Evolutionary conservation across 2,888 invertebrate species (phyloP).

Genomic region (Didymodactylos carnosus): DNA sequence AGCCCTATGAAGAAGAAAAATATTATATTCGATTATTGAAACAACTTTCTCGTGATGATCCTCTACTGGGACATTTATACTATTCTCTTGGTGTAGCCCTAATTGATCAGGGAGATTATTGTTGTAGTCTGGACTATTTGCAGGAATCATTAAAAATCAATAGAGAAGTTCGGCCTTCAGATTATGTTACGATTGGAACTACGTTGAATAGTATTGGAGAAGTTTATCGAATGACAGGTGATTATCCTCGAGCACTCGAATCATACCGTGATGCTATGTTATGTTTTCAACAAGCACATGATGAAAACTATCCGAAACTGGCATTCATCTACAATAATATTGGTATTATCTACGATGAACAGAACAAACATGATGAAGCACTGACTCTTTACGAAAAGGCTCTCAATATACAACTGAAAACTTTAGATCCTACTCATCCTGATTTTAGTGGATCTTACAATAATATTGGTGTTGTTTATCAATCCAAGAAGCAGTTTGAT

Average conservation of each 20-base stretch:
- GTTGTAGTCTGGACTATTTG: too few species aligned
- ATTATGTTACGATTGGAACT: not conserved
- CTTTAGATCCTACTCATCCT: not conserved
- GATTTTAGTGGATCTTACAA: not conserved
- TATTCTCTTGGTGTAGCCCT: not conserved
- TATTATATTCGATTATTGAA: not conserved
- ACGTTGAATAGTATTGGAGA: not conserved
- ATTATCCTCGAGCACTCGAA: not conserved
- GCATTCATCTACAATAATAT: not conserved
- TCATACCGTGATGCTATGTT: not conserved
- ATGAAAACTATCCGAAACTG: not conserved
- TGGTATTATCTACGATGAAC: not conserved
- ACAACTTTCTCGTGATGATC: not conserved
- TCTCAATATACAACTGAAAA: not conserved
- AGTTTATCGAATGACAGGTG: not conserved
- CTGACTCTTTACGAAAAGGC: not conserved
- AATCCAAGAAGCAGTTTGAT: not conserved
- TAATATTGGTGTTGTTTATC: not conserved
- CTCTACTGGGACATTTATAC: not conserved
- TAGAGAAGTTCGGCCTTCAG: too few species aligned
- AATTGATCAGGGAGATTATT: too few species aligned
- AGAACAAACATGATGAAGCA: not conserved
- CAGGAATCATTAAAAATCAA: not conserved
- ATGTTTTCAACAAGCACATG: not conserved
- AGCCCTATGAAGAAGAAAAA: not conserved